Evolutionary conservation across 2,888 invertebrate species (phyloP), one percentile per base, ranked within the genome.

Genomic region (Pteria penguin): DNA sequence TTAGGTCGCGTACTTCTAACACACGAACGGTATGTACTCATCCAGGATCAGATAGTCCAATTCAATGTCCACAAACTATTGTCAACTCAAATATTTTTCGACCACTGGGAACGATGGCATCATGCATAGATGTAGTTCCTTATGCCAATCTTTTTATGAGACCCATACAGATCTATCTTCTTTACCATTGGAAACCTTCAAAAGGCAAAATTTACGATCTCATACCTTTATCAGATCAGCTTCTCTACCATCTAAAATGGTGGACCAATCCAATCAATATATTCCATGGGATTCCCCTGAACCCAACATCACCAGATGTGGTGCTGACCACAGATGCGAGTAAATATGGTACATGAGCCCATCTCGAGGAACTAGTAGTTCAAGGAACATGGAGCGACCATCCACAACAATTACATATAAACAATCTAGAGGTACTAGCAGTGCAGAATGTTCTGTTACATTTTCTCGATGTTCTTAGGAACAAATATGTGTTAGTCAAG

Each of bases 121-220:
- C 45, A 36, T 57, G 57, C 57, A 57, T 57, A 57, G 57, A 57
- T 22, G 57, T 57, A 22, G 24, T 57, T 57, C 57, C 57, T 5
- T 57, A 24, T 14, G 57, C 24, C 22, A 5, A 24, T 5, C 22
- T 57, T 4, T 22, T 14, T n/a, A 57, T 57, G 24, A 5, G 57
- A 14, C 57, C 57, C 11, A 57, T 57, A 57, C 57, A 57, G n/a
- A 57, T 57, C 4, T 57, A 57, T 22, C 57, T 57, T 57, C 57
- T 57, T 8, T 57, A 57, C n/a, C 57, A 57, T 57, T 57, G n/a
- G 57, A 57, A 24, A 57, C 57, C 57, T 22, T 22, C n/a, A n/a
- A 57, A 14, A 57, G 24, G 57, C 11, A 22, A 57, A 5, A 24
- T 57, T 14, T n/a, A n/a, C 5, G n/a, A 22, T n/a, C n/a, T 24